Evolutionary conservation across 1,140 invertebrate species (phyloP).

Genomic region (Macrostomum lignano): DNA sequence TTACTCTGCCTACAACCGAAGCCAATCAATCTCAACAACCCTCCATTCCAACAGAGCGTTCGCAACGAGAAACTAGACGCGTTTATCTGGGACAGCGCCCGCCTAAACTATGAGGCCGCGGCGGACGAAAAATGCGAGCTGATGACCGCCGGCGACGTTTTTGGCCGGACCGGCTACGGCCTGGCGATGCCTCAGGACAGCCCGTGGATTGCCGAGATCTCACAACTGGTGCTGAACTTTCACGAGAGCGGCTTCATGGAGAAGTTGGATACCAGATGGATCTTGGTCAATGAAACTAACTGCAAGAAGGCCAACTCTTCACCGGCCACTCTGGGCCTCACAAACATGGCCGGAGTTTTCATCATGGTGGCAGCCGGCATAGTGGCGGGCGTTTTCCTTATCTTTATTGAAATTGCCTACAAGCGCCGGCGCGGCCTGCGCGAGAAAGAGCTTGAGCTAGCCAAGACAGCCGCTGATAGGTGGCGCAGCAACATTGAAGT

Average conservation of each 20-base stretch:
- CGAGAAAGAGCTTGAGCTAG: conserved; percentile 67
- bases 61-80: too few relatives aligned
- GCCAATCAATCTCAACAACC: too few relatives aligned
- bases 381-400: conserved; percentile 62
- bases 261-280: conserved; percentile 74
- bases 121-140: conserved; percentile 88
- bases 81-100: conserved; percentile 94
- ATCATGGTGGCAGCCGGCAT: conserved; percentile 63
- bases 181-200: conserved; percentile 76
- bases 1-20: too few relatives aligned
- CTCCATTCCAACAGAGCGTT: too few relatives aligned
- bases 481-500: conserved; percentile 81
- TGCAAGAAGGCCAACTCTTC: conserved; percentile 76
- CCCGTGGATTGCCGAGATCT: conserved; percentile 73
- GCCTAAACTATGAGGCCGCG: conserved; percentile 84
- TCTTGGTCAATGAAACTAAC: conserved; percentile 36
- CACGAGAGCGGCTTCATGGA: conserved; percentile 98
- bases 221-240: conserved; percentile 64
- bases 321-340: conserved; percentile 70
- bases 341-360: conserved; percentile 83
- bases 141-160: conserved; percentile 79
- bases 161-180: conserved; percentile 83
- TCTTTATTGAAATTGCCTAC: conserved; percentile 85
- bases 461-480: conserved; percentile 67
- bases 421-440: conserved; percentile 74